Conservation (phyloP, 2,888 invertebrate genomes). For the Eudasyphora cyanicolor region DNA sequence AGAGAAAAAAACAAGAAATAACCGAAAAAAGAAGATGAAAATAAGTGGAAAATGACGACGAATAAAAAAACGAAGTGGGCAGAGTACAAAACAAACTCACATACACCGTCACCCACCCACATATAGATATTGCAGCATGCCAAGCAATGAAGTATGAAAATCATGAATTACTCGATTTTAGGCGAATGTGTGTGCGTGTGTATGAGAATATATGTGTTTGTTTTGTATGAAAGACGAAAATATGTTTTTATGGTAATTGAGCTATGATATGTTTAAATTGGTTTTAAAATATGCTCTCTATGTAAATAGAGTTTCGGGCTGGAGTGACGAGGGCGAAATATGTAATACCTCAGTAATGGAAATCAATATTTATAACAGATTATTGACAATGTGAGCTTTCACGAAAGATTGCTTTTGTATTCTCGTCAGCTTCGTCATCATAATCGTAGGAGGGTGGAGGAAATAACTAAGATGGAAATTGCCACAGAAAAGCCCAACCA, state of each 20-base stretch:
- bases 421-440: too few relatives aligned
- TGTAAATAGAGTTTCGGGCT: not conserved
- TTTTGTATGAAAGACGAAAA: conserved; percentile 20
- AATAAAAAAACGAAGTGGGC: conserved; percentile 19
- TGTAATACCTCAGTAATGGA: conserved; percentile 20
- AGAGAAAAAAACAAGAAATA: conserved; percentile 43
- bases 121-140: conserved; percentile 2
- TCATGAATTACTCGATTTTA: conserved; percentile 4
- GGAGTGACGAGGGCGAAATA: not conserved
- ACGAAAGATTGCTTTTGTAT: not conserved
- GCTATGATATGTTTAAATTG: conserved; percentile 50
- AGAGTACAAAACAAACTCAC: not conserved
- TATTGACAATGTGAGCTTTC: conserved; percentile 25
- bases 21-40: conserved; percentile 14
- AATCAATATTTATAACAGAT: conserved; percentile 38
- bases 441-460: too few relatives aligned
- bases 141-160: conserved; percentile 1
- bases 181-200: conserved; percentile 9
- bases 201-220: not conserved
- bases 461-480: too few relatives aligned
- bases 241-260: conserved; percentile 51
- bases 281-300: conserved; percentile 45
- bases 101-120: not conserved
- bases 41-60: conserved; percentile 31
- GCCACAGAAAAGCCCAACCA: too few relatives aligned